These are phyloP conservation scores for Polypedilum pembai DNA, from an alignment of 1,140 invertebrate species.

Conservation along the genomic window DNA sequence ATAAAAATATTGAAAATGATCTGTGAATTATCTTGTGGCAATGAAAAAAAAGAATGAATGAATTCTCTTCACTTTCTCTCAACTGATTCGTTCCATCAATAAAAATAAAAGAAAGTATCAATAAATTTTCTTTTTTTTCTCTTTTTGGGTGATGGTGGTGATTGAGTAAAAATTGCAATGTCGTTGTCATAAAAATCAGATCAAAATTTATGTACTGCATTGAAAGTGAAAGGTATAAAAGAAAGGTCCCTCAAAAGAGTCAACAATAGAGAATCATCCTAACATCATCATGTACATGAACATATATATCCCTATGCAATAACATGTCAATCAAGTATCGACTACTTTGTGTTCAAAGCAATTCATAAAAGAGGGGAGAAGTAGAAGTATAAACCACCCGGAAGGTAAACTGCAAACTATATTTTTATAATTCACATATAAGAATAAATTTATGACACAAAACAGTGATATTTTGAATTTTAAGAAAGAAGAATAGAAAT, in stretches of 20 bases:
- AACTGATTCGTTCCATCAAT: not conserved
- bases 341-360: too few relatives aligned
- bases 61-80: slow-evolving; percentile 21
- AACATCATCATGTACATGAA: not conserved
- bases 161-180: not conserved
- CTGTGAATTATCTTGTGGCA: not conserved
- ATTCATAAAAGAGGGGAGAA: not conserved
- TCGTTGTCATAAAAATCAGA: not conserved
- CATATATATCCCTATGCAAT: not conserved
- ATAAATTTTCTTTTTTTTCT: not conserved
- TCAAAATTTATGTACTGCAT: slow-evolving; percentile 21
- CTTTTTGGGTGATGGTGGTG: not conserved
- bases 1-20: not conserved
- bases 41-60: not conserved
- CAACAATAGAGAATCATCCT: not conserved
- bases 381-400: not conserved
- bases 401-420: not conserved
- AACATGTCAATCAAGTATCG: slow-evolving; percentile 22
- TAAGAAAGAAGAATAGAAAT: not conserved
- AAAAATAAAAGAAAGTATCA: not conserved
- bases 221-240: not conserved
- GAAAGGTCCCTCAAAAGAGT: not conserved
- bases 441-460: not conserved
- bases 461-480: slow-evolving; percentile 8
- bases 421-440: too few relatives aligned